Conservation (phyloP, 1,140 invertebrate species). For the Sitodiplosis mosellana region DNA sequence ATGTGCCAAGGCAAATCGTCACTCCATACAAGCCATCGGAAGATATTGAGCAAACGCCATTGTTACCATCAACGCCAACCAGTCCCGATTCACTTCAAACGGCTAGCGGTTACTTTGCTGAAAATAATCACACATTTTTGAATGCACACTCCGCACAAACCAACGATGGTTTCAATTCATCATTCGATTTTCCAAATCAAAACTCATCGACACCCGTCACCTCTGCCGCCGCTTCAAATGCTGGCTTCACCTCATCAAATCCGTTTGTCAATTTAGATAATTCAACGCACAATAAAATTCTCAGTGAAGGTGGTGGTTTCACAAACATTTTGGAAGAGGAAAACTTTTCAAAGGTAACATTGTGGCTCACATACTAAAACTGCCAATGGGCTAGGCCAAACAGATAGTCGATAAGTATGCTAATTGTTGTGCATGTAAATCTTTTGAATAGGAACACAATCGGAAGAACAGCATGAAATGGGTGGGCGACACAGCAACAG, state of each 20-base stretch:
- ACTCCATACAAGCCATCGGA: slow-evolving; percentile 74
- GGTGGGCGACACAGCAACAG: neutral
- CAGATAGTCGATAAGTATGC: too few relatives aligned
- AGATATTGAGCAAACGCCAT: slow-evolving; percentile 41
- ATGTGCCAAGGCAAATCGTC: slow-evolving; percentile 67
- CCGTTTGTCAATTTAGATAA: slow-evolving; percentile 12
- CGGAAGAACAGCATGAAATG: neutral
- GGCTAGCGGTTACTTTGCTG: slow-evolving; percentile 22
- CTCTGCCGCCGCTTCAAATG: slow-evolving; percentile 13
- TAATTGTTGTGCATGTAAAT: neutral
- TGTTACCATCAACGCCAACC: slow-evolving; percentile 28
- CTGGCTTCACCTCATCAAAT: slow-evolving; percentile 13
- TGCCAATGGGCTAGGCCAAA: too few relatives aligned
- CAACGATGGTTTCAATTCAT: neutral
- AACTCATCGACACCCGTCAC: slow-evolving; percentile 1
- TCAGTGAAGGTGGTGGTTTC: neutral
- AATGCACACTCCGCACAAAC: slow-evolving; percentile 13
- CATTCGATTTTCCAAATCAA: neutral
- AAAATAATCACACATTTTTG: slow-evolving; percentile 22
- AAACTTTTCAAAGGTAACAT: neutral
- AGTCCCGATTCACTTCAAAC: slow-evolving; percentile 33
- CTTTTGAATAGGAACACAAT: neutral
- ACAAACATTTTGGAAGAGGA: neutral
- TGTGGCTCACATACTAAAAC: too few relatives aligned
- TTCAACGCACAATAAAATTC: slow-evolving; percentile 1